Evolutionary conservation across 2,888 invertebrate genomes (phyloP), one percentile per base, ranked within the genome.

Genomic region (Dasysyrphus albostriatus): DNA sequence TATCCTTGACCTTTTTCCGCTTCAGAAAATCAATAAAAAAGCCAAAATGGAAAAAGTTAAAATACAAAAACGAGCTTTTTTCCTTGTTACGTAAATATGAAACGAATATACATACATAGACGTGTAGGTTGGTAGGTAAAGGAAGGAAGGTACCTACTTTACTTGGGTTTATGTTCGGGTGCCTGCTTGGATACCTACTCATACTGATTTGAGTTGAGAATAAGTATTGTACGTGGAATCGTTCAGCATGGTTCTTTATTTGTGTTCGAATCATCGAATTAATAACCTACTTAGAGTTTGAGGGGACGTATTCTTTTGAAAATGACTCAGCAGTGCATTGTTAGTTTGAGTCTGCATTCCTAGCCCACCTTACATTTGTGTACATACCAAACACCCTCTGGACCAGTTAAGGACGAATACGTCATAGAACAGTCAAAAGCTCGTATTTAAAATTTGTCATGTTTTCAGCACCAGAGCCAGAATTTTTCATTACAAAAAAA

Each of bases 1-100:
- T 83, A 87, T 87, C 87, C 87, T 87, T 87, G 87, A 87, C 87
- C 87, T 87, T 87, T 87, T 87, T 87, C 69, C 59, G 75, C 65
- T 67, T 37, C 16, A 73, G 72, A 83, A 87, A 87, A 87, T 87
- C 87, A 83, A 87, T 87, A 70, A 83, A 87, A 83, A 87, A 87
- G 87, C 83, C 83, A 87, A 83, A 87, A 75, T 44, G 61, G 73
- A 82, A 87, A 87, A 85, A 79, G 76, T 65, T 69, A 73, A 81
- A 77, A 83, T 59, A 65, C 69, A 74, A 69, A 39, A 74, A 72
- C 42, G 83, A 87, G 87, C 87, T 87, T 87, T 87, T 84, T 74
- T 44, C 65, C 82, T 49, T 74, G 87, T 87, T 87, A 87, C 87
- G 83, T 87, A 87, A 87, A 87, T 67, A 19, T 72, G 59, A 72